A percentile compares a stretch with the other conserved stretches of the same genome.
These are phyloP conservation scores for Grapholita molesta DNA, from an alignment of 1,140 invertebrate species.

Conservation along the genomic window DNA sequence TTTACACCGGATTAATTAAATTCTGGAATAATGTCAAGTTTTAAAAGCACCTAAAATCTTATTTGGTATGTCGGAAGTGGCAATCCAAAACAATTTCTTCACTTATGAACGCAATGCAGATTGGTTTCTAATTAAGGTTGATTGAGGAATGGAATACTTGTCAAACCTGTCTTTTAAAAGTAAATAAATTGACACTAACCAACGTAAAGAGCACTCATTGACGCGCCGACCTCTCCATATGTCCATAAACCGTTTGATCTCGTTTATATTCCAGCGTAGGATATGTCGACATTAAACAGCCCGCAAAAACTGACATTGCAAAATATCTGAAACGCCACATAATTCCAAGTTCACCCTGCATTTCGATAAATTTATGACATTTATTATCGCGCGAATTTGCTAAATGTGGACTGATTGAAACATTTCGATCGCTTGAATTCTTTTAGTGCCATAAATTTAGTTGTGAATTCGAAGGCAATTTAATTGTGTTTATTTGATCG, in stretches of 20 bases:
- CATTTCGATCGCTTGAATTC: slow-evolving; percentile 2
- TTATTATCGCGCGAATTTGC: not conserved
- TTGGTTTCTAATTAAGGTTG: not conserved
- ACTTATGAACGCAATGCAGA: not conserved
- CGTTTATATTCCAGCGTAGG: not conserved
- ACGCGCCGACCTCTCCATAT: not conserved
- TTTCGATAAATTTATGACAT: slow-evolving; percentile 10
- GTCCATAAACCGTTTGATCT: not conserved
- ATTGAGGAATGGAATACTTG: not conserved
- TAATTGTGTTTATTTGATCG: slow-evolving; percentile 9
- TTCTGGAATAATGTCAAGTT: no score
- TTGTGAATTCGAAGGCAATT: not conserved
- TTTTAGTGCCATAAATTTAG: not conserved
- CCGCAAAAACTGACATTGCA: not conserved
- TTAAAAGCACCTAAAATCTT: not conserved
- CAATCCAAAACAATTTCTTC: not conserved
- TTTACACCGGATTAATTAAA: no score
- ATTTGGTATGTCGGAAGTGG: not conserved
- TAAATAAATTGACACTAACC: not conserved
- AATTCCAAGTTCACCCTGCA: slow-evolving; percentile 5
- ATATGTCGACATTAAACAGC: not conserved
- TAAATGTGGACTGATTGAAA: not conserved
- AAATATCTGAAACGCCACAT: not conserved
- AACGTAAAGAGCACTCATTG: not conserved
- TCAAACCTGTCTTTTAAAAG: not conserved